Conservation (phyloP, 2,113 vertebrate genomes). For the Cisticola juncidis region DNA sequence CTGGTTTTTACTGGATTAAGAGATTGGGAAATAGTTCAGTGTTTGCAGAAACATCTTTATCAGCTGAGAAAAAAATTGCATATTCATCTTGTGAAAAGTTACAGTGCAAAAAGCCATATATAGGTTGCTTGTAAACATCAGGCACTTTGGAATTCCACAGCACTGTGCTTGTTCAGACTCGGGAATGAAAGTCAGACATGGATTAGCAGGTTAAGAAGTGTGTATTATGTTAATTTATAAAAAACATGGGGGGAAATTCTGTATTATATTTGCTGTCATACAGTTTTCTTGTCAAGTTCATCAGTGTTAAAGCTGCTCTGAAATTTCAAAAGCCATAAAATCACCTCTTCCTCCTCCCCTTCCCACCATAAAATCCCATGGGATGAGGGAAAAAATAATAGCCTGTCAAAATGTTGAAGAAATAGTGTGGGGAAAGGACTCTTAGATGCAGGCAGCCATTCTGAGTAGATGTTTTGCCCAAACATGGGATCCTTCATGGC, state of each 20-base stretch:
- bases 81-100: neutral
- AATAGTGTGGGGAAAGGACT: neutral
- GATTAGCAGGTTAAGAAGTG: neutral
- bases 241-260: fast-evolving
- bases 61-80: neutral
- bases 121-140: neutral
- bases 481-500: neutral
- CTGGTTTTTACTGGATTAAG: neutral
- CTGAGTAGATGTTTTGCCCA: slow-evolving; percentile 22
- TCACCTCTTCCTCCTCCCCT: fast-evolving
- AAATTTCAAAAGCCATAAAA: neutral
- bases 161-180: neutral
- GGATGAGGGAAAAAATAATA: neutral
- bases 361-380: neutral
- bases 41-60: neutral
- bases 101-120: neutral
- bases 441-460: neutral
- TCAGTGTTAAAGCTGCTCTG: neutral
- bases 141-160: neutral
- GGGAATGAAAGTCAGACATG: neutral
- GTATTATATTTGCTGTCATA: neutral
- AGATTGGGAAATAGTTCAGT: neutral
- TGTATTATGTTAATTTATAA: neutral
- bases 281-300: neutral
- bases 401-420: neutral